Base-by-base conservation (phyloP, 2,797 vertebrate genomes). In the Argentina silus region DNA sequence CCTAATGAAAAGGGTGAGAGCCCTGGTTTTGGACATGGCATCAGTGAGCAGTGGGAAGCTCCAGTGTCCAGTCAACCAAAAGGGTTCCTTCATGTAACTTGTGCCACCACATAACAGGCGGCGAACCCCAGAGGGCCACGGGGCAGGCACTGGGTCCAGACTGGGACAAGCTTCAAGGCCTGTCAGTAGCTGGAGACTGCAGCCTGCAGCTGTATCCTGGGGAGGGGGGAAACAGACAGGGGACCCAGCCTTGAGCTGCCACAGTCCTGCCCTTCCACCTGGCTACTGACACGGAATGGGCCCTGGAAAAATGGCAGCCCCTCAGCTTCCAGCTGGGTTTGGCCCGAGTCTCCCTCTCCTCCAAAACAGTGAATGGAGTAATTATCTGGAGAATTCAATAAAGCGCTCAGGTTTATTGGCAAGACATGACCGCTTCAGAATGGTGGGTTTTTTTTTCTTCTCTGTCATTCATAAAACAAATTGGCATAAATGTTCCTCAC, bases 281-380 rank as follows among this genome's bases (percentile, higher is more conserved):
- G 36, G 67, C 60, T 63, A 56, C 45, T 65, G 76, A 72, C 82
- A 83, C 56, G 43, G 67, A 62, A 62, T 63, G 75, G 63, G 36
- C 59, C 44, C 10, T 57, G 66, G 67, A 82, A 78, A 77, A 23
- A 19, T 80, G 77, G 67, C 83, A 68, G 71, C 59, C n/a, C 23
- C 60, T 69, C 67, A 56, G 12, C 47, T 78, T 71, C 65, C 74
- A 72, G 64, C 36, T 47, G 61, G 44, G 64, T 62, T 45, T 59
- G 64, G 51, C 64, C 55, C 9, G 51, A 47, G 56, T 47, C 67
- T 43, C 48, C 55, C 36, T 57, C 15, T 42, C 59, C 36, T 63
- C 69, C 57, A 55, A 74, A 57, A 74, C 14, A 36, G 63, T 64
- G 64, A 81, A 74, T 71, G 63, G 19, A 76, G 55, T 69, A 73